Percentiles rank a stretch among this genome's conserved stretches.
Evolutionary conservation across 2,888 invertebrate species (phyloP).

Genomic region (Eurois occulta): DNA sequence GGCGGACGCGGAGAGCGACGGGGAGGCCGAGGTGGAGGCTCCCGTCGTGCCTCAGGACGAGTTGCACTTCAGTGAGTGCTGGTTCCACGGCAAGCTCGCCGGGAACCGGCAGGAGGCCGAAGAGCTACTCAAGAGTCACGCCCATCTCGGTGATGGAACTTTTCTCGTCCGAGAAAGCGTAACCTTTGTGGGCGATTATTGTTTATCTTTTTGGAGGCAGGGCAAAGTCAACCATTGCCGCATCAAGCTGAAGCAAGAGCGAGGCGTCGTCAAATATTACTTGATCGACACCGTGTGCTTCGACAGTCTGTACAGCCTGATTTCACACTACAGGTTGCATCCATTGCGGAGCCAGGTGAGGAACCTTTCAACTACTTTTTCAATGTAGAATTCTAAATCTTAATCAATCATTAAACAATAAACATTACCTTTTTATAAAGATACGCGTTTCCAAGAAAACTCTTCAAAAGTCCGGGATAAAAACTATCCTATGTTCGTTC

Average conservation of each 20-base stretch:
- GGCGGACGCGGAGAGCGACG: conserved; percentile 91
- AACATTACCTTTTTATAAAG: neutral
- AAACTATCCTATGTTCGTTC: too few species aligned
- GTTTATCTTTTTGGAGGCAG: conserved; percentile 97
- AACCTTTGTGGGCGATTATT: conserved; percentile 98
- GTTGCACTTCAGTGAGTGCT: conserved; percentile 97
- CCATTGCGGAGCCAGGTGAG: conserved; percentile 95
- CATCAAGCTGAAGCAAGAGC: conserved; percentile 96
- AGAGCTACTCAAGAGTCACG: conserved; percentile 93
- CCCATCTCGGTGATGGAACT: conserved; percentile 96
- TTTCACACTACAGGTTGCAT: conserved; percentile 96
- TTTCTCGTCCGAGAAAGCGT: conserved; percentile 98
- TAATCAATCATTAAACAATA: neutral
- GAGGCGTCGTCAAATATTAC: conserved; percentile 97
- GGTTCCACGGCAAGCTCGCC: conserved; percentile 97
- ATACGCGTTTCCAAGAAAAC: too few species aligned
- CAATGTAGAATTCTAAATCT: neutral
- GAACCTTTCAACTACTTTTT: conserved; percentile 11
- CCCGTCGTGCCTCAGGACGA: conserved; percentile 95
- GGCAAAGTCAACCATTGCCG: conserved; percentile 97
- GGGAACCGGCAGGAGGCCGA: conserved; percentile 95
- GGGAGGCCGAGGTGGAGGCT: conserved; percentile 90
- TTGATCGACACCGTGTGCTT: conserved; percentile 96
- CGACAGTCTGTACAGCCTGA: conserved; percentile 97
- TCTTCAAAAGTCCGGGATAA: too few species aligned